Evolutionary conservation across 1,140 invertebrate species (phyloP), one percentile per base, ranked within the genome.

Genomic region (Drosophila parabipectinata): DNA sequence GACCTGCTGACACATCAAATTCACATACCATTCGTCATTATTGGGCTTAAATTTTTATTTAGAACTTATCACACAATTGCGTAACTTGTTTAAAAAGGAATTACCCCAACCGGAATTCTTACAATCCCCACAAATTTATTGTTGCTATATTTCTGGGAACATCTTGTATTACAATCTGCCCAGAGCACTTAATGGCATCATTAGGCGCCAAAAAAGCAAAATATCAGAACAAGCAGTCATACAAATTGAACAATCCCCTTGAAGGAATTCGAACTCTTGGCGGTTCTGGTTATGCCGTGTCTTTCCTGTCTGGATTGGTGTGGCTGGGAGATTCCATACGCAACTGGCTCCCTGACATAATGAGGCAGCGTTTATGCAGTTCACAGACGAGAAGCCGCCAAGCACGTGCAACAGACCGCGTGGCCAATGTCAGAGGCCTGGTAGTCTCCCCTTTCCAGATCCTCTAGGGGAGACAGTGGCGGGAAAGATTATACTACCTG

Each of bases 341-440:
- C 8, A 47, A 51, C 72, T 34, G 62, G 41, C 72, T 75, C 55
- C 74, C 66, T 75, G 41, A 60, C 54, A 64, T 87, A 87, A 87
- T 87, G 71, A 87, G 75, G 64, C 83, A 82, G 61, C 57, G 69
- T 88, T 88, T 87, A 87, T 87, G 82, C 82, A 66, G 56, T 76
- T 59, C 82, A 82, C 82, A 85, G 41, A 69, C 56, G 26, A 39
- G 64, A 32, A 39, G 44, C 72, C 71, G 55, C 51, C 64, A 57
- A 18, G 58, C 77, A 66, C 72, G 64, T 77, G 73, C 73, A 68
- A 15, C 63, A 62, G 61, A 45, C 72, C 72, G 73, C 55, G 72
- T 75, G 73, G 72, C 62, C 73, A 75, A 75, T 76, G 73, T 75
- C 72, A 76, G 61, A 75, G 57, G 48, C 71, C 44, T 18, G 24